Conservation (phyloP, 2,888 invertebrate species). For the Orthosia gothica region DNA sequence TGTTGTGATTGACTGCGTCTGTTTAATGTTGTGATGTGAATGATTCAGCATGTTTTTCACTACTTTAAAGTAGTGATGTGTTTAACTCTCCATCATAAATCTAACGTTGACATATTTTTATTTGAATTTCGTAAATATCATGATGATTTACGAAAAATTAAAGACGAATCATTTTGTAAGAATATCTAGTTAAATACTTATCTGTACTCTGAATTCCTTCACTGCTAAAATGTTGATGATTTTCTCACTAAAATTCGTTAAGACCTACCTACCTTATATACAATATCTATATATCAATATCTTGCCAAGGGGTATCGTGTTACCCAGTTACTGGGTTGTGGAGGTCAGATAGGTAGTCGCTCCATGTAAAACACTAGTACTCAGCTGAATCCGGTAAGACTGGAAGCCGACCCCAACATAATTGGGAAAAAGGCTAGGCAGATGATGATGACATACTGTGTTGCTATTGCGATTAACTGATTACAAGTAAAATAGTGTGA, state of each 20-base stretch:
- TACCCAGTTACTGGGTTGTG: no score
- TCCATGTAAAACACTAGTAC: no score
- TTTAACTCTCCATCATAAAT: conserved; percentile 42
- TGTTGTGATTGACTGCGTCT: conserved; percentile 31
- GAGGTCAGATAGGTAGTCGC: no score
- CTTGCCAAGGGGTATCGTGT: no score
- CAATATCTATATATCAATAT: no score
- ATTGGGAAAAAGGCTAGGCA: no score
- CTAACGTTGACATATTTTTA: conserved; percentile 15
- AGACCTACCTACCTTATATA: conserved; percentile 34
- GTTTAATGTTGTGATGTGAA: conserved; percentile 51
- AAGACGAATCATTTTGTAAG: no score
- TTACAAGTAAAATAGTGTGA: not conserved
- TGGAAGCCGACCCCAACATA: no score
- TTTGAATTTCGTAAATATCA: not conserved
- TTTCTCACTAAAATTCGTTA: conserved; percentile 1
- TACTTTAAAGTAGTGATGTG: conserved; percentile 12
- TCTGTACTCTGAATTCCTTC: conserved; percentile 1
- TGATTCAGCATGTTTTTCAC: conserved; percentile 78
- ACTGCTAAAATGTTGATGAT: not conserved
- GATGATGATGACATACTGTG: no score
- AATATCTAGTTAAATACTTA: not conserved
- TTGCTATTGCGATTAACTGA: conserved; percentile 46
- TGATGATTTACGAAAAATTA: not conserved
- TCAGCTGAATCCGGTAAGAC: no score